A percentile compares a stretch with the other conserved stretches of the same genome.
phyloP scores from a whole-genome alignment of 1,140 invertebrate species.

The Procambarus clarkii region DNA sequence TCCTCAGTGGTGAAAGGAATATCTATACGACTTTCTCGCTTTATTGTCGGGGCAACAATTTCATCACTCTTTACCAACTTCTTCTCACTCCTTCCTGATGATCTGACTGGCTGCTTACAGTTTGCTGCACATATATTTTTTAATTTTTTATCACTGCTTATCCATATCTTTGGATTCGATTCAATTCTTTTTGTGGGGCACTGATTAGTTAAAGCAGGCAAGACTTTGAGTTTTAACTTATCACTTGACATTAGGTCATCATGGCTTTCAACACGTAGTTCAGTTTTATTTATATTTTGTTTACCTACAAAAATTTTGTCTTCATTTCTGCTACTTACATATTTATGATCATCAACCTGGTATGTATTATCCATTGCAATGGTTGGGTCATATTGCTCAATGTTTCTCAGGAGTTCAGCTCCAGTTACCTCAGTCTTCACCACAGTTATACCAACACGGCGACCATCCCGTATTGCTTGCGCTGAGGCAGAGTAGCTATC shows the following conservation, averaged over 20 bases:
- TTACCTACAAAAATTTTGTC: not conserved
- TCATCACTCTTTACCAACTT: conserved; percentile 55
- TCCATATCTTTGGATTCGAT: not conserved
- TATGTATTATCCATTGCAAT: not conserved
- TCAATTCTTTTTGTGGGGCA: not conserved
- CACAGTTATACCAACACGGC: not conserved
- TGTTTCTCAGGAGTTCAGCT: not conserved
- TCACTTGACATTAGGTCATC: not conserved
- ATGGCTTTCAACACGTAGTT: not conserved
- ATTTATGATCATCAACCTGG: not conserved
- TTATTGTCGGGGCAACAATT: conserved; percentile 38
- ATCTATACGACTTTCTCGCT: conserved; percentile 52
- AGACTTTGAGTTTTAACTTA: not conserved
- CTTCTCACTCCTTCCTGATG: conserved; percentile 37
- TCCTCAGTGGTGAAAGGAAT: conserved; percentile 16
- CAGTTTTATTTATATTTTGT: not conserved
- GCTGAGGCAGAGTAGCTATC: not conserved
- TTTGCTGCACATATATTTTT: conserved; percentile 1
- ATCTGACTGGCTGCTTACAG: not conserved
- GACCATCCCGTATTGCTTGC: not conserved
- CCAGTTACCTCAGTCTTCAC: not conserved
- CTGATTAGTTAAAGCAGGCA: not conserved
- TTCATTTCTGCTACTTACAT: not conserved
- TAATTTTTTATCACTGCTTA: not conserved
- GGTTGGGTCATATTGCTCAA: not conserved